Percentiles rank a stretch among this genome's conserved stretches.
Conservation (phyloP, 2,797 vertebrate genomes). For the Danionella dracula region DNA sequence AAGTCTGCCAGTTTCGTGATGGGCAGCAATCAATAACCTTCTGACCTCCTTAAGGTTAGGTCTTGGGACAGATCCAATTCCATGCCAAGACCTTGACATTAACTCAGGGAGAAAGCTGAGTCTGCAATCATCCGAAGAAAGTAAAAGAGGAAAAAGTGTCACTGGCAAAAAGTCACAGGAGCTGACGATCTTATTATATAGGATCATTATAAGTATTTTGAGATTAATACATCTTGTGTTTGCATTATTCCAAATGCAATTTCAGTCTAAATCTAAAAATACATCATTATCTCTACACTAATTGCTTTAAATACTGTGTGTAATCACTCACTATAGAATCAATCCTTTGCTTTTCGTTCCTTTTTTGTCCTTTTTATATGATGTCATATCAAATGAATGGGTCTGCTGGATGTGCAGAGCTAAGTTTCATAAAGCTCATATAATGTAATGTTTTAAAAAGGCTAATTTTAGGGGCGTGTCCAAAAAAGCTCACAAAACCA, state of each 20-base stretch:
- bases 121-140: conserved; percentile 25
- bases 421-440: no score
- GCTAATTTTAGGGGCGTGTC: no score
- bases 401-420: no score
- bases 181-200: no score
- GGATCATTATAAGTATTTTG: conserved; percentile 23
- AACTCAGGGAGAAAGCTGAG: conserved; percentile 40
- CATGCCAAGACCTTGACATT: conserved; percentile 45
- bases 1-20: conserved; percentile 38
- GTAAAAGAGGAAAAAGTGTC: conserved; percentile 24
- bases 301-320: not conserved
- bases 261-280: conserved; percentile 15
- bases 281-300: conserved; percentile 3
- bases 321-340: conserved; percentile 11
- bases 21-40: conserved; percentile 39
- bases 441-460: no score
- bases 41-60: conserved; percentile 39
- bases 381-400: no score
- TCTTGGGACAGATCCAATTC: conserved; percentile 43
- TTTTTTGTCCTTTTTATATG: no score
- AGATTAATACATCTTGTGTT: conserved; percentile 7
- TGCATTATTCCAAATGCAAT: conserved; percentile 19
- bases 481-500: no score
- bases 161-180: conserved; percentile 8
- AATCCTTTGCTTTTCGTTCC: no score